phyloP scores from a whole-genome alignment of 2,113 vertebrate genomes.

The Leptobrachium ailaonicum region DNA sequence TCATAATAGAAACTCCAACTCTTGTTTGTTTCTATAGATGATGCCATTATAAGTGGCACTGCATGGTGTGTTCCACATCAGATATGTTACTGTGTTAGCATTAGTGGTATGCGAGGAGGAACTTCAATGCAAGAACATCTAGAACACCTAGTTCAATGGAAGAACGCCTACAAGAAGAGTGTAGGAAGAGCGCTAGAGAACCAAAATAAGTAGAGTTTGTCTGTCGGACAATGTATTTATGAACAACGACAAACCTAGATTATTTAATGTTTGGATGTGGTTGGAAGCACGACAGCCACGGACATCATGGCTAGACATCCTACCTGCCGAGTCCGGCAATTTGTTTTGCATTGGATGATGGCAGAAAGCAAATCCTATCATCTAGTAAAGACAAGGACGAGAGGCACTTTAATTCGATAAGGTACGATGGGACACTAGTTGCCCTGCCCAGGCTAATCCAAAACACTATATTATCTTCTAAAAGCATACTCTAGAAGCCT shows the following conservation, averaged over 20 bases:
- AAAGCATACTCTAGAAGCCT: background rate
- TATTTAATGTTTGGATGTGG: too few species aligned
- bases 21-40: conserved; percentile 83
- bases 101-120: conserved; percentile 89
- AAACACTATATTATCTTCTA: background rate
- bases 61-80: conserved; percentile 89
- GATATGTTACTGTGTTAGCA: conserved; percentile 80
- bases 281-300: too few species aligned
- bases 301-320: too few species aligned
- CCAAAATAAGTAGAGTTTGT: background rate
- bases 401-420: too few species aligned
- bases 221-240: background rate
- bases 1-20: conserved; percentile 80
- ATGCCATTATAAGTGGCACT: conserved; percentile 82
- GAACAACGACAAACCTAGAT: background rate
- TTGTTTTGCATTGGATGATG: too few species aligned
- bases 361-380: too few species aligned
- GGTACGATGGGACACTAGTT: too few species aligned
- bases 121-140: conserved; percentile 61
- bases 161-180: background rate
- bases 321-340: too few species aligned
- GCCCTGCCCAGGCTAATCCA: too few species aligned
- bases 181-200: background rate
- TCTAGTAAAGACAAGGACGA: too few species aligned
- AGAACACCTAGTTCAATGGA: background rate